These are phyloP conservation scores for Naja naja DNA, from an alignment of 2,113 vertebrate genomes.

Conservation along the genomic window DNA sequence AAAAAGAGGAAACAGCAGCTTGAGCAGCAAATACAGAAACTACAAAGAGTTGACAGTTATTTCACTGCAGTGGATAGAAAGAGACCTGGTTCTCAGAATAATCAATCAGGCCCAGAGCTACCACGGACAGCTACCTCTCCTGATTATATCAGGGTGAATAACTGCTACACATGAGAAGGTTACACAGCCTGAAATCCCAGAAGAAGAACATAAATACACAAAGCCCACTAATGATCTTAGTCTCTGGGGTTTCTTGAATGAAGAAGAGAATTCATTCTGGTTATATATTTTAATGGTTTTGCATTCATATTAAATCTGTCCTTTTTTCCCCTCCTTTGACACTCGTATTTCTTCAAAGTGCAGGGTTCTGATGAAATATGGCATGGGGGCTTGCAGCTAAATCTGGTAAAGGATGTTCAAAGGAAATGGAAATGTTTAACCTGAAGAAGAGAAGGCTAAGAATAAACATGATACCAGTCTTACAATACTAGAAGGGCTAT, in stretches of 20 bases:
- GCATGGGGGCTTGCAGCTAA: neutral
- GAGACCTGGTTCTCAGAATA: neutral
- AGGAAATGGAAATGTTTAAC: neutral
- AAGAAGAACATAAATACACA: neutral
- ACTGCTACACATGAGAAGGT: neutral
- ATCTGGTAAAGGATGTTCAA: neutral
- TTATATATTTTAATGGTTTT: neutral
- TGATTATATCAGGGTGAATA: neutral
- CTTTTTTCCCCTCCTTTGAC: neutral
- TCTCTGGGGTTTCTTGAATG: neutral
- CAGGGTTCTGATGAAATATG: neutral
- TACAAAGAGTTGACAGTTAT: neutral
- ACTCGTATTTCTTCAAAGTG: neutral
- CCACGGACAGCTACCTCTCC: neutral
- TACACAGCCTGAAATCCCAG: neutral
- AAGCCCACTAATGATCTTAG: neutral
- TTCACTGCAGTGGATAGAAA: neutral
- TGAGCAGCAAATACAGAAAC: neutral
- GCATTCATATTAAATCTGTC: neutral
- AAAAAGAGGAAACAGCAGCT: neutral
- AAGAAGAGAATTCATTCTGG: neutral
- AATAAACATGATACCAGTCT: neutral
- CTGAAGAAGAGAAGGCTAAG: neutral
- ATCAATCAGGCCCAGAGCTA: neutral
- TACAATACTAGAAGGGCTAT: neutral